Conservation (phyloP, 2,113 vertebrate species). For the Xiphorhynchus elegans region DNA sequence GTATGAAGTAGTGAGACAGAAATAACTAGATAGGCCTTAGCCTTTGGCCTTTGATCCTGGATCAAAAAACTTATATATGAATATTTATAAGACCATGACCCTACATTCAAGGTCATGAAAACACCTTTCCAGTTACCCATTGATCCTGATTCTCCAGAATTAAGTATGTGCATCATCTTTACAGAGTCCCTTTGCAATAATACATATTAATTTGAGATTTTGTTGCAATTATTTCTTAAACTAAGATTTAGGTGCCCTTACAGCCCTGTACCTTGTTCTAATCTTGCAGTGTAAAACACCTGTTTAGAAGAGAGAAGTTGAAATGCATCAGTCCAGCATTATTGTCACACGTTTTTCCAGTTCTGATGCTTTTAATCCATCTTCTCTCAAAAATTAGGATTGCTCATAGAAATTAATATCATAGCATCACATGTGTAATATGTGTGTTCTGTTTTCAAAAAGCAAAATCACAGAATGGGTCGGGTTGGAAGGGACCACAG, state of each 20-base stretch:
- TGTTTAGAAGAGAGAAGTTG: neutral
- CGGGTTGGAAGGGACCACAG: neutral
- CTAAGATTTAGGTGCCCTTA: neutral
- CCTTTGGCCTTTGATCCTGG: neutral
- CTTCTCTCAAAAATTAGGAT: neutral
- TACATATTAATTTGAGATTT: neutral
- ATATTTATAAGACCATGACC: neutral
- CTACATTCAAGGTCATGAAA: neutral
- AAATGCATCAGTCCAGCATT: neutral
- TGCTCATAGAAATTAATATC: neutral
- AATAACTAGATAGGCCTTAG: neutral
- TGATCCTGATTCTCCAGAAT: neutral
- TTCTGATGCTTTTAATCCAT: neutral
- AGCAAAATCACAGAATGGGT: neutral
- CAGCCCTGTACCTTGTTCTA: neutral
- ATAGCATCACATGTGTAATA: neutral
- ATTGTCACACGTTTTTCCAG: neutral
- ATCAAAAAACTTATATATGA: accelerated
- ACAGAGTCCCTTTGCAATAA: neutral
- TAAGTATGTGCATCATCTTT: neutral
- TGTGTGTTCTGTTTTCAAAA: accelerated
- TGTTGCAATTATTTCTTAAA: neutral
- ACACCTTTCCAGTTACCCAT: neutral
- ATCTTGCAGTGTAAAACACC: neutral
- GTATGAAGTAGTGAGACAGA: neutral